These are phyloP conservation scores for Trachemys scripta DNA, from an alignment of 2,113 vertebrate genomes.

Conservation along the genomic window DNA sequence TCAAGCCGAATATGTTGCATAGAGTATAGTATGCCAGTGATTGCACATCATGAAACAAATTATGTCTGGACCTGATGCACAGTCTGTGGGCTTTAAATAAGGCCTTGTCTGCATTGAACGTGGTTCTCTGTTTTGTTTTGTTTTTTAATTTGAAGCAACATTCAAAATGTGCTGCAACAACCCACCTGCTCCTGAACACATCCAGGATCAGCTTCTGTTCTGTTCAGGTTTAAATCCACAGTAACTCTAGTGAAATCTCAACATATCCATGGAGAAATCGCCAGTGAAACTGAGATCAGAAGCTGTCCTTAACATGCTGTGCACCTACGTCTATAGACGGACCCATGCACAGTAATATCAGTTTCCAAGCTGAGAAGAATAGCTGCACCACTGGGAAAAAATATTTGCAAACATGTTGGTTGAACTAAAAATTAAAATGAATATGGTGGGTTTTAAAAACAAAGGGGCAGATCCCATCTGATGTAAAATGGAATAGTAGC, in stretches of 20 bases:
- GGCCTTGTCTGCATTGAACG: background rate
- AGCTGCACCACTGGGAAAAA: background rate
- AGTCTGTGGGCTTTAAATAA: background rate
- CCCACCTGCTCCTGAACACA: background rate
- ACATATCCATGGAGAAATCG: constrained; percentile 9
- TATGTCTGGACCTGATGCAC: background rate
- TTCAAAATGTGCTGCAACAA: background rate
- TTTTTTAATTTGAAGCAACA: constrained; percentile 24
- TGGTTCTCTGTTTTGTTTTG: background rate
- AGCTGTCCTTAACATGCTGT: background rate
- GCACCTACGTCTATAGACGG: background rate
- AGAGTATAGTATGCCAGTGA: background rate
- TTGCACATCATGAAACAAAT: background rate
- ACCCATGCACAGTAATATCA: background rate
- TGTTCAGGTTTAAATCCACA: background rate
- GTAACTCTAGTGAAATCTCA: background rate
- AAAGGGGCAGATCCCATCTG: background rate
- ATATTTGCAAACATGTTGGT: background rate
- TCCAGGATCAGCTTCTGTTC: background rate
- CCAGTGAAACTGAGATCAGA: constrained; percentile 3
- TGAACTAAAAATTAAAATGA: background rate
- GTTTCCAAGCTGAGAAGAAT: background rate
- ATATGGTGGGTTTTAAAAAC: background rate
- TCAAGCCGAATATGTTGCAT: background rate
- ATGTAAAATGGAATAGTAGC: rapidly evolving